Base-by-base conservation (phyloP, 1,140 invertebrate genomes). In the Sminthurinus signatus region DNA sequence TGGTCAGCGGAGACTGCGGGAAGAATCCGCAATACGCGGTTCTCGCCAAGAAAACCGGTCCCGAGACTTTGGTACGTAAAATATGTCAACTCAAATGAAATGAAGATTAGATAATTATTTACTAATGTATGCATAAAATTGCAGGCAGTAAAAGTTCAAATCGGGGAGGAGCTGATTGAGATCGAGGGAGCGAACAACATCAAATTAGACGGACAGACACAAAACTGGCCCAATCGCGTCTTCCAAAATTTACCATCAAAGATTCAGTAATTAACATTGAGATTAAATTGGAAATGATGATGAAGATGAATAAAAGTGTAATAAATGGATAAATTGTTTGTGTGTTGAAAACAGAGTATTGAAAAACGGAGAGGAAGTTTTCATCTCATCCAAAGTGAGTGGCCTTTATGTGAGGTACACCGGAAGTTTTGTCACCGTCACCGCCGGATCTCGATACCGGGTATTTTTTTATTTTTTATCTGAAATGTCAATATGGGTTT, bases 1-100 rank as follows among this genome's bases (percentile, higher is more conserved):
- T 73, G 10, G 29, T 73, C 15, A 73, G 69, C 44, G 67, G 51
- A 0, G 72, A 73, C 48, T 73, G 72, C 44, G 60, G 72, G 17
- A 29, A 64, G 27, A 50, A 64, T 43, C 52, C 71, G 14, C 64
- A 67, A 23, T 73, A 57, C 57, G 64, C 60, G 14, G 57, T 73
- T 15, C 46, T 70, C 12, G 70, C 36, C 1, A 63, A 62, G 23
- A 55, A 54, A 62, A 8, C 19, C 17, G 10, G 5, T 12, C 5
- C 44, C 10, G 17, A n/a, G n/a, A 21, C 44, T 10, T 10, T 48
- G 5, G 44, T 48, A 48, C 17, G 44, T 39, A 8, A 39, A 17
- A 39, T 39, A 10, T 39, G 36, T n/a, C n/a, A n/a, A n/a, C n/a
- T n/a, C n/a, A n/a, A n/a, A 39, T 10, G 36, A 39, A 10, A 10